Evolutionary conservation across 2,113 vertebrate species (phyloP).

Genomic region (Hyperopisus bebe): DNA sequence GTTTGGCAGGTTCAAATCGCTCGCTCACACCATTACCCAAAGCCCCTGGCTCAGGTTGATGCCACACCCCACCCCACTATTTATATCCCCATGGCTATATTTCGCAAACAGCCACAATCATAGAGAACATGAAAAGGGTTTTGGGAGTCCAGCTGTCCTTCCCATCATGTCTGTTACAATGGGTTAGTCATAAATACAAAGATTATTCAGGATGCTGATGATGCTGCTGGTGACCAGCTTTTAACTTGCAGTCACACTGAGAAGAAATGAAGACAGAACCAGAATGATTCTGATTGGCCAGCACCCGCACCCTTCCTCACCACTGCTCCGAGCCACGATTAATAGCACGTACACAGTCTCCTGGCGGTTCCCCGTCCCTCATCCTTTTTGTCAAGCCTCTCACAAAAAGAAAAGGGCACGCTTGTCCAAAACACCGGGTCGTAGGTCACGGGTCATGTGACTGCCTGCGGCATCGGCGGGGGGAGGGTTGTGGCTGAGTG

Average conservation of each 20-base stretch:
- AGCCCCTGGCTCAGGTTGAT: not conserved
- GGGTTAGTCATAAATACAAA: not conserved
- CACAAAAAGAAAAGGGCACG: constrained; percentile 42
- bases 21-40: not conserved
- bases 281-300: not conserved
- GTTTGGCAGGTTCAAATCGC: not conserved
- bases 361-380: not conserved
- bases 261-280: not conserved
- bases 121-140: not conserved
- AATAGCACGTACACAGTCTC: not conserved
- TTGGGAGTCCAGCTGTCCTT: not conserved
- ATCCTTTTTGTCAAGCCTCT: constrained; percentile 34
- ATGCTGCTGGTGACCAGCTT: not conserved
- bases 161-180: not conserved
- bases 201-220: not conserved
- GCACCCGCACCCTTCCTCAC: not conserved
- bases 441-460: constrained; percentile 63
- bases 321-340: not conserved
- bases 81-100: not conserved
- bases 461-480: constrained; percentile 47
- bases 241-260: not conserved
- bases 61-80: not conserved
- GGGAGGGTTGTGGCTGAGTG: constrained; percentile 51
- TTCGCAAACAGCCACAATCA: not conserved
- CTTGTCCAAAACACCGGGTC: constrained; percentile 59